Evolutionary conservation across 2,888 invertebrate species (phyloP).

Genomic region (Protophormia terraenovae): DNA sequence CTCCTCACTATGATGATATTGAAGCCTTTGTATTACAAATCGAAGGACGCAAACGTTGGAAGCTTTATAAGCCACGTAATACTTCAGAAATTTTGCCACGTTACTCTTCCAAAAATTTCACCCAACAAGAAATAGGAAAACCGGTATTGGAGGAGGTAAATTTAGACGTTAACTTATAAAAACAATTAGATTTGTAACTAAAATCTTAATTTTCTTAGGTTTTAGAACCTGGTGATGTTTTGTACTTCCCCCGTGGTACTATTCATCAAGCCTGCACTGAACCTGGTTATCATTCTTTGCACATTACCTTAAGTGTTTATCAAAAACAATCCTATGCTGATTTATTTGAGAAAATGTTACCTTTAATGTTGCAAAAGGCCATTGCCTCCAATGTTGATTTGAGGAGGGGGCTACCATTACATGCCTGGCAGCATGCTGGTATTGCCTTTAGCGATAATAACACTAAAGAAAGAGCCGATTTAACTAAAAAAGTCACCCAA

Average conservation of each 20-base stretch:
- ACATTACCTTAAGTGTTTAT: conserved; percentile 95
- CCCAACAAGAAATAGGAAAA: conserved; percentile 87
- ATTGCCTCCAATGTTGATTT: conserved; percentile 87
- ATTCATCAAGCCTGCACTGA: conserved; percentile 93
- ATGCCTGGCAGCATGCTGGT: conserved; percentile 90
- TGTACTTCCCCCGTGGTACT: conserved; percentile 95
- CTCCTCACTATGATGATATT: conserved; percentile 99
- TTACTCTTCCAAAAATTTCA: conserved; percentile 90
- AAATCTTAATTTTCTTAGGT: no score
- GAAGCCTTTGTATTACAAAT: conserved; percentile 98
- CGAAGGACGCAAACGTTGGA: conserved; percentile 98
- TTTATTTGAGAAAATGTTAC: conserved; percentile 90
- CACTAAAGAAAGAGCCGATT: conserved; percentile 81
- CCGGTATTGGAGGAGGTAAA: conserved; percentile 88
- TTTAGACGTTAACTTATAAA: no score
- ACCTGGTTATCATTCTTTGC: conserved; percentile 92
- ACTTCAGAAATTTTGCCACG: conserved; percentile 88
- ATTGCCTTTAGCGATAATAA: conserved; percentile 84
- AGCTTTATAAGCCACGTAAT: conserved; percentile 90
- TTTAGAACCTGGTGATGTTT: conserved; percentile 92
- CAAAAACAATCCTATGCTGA: conserved; percentile 96
- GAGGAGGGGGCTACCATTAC: conserved; percentile 89
- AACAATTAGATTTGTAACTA: no score
- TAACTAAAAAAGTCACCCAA: conserved; percentile 79
- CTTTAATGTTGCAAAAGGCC: conserved; percentile 88